These are phyloP conservation scores for Oreocharis arfaki DNA, from an alignment of 2,113 vertebrate species.

Conservation along the genomic window DNA sequence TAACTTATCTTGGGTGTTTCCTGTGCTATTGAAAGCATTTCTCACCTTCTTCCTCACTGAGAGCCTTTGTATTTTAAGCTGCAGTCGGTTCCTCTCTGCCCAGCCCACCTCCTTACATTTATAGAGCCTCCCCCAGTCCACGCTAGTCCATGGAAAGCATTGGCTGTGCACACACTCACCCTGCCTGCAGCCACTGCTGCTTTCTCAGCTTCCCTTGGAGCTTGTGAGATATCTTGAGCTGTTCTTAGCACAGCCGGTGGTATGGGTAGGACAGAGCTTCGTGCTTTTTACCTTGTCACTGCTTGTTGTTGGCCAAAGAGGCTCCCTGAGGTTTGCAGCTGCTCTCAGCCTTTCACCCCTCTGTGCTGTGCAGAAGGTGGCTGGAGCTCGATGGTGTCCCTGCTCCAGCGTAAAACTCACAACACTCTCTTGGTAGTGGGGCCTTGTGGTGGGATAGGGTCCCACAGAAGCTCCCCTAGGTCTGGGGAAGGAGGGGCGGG, in stretches of 20 bases:
- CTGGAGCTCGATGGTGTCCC: background rate
- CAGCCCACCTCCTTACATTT: slow-evolving; percentile 47
- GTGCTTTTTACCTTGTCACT: background rate
- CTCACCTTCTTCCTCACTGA: background rate
- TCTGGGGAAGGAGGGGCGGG: background rate
- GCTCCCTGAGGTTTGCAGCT: background rate
- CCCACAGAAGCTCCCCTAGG: background rate
- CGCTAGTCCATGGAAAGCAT: background rate
- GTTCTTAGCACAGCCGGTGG: background rate
- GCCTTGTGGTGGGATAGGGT: background rate
- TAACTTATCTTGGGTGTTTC: slow-evolving; percentile 48
- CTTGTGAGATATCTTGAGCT: background rate
- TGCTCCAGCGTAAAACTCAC: background rate
- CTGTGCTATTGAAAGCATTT: background rate
- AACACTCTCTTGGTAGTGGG: background rate
- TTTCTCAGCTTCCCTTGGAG: background rate
- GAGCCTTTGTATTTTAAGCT: background rate
- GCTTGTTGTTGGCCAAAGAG: background rate
- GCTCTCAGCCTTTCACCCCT: background rate
- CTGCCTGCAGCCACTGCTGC: background rate
- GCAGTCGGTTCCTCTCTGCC: background rate
- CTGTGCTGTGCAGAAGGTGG: background rate
- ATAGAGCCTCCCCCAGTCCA: slow-evolving; percentile 31
- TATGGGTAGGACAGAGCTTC: background rate
- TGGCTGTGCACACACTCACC: background rate